Conservation (phyloP, 64 coral and sea anemone genomes). For the Hydrozoanthus tunicans region DNA sequence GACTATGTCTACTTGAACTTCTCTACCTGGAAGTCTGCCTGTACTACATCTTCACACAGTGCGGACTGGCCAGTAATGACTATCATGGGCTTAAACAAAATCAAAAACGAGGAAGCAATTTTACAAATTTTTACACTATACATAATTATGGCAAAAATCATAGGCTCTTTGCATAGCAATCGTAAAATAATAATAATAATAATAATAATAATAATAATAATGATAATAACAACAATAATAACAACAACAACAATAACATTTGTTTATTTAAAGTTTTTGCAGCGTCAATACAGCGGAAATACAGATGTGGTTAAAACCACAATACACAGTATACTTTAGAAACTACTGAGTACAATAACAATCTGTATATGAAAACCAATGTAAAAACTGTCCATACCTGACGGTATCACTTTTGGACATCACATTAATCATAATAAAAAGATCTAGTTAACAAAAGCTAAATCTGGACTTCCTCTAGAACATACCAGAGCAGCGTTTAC, state of each 20-base stretch:
- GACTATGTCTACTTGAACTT: neutral
- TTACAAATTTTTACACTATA: neutral
- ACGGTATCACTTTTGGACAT: neutral
- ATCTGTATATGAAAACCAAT: too few species aligned
- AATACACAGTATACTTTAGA: neutral
- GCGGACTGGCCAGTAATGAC: constrained; percentile 23
- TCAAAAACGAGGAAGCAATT: neutral
- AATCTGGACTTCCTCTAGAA: neutral
- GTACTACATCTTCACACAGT: neutral
- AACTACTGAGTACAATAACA: neutral
- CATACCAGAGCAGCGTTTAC: constrained; percentile 20
- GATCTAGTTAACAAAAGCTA: neutral
- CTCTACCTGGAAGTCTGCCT: constrained; percentile 45
- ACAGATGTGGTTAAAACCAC: too few species aligned
- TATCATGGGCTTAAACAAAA: neutral
- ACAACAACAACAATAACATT: too few species aligned
- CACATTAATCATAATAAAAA: neutral
- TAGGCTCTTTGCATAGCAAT: too few species aligned
- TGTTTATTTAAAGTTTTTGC: too few species aligned
- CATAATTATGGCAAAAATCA: too few species aligned
- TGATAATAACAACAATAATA: too few species aligned
- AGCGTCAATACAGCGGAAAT: too few species aligned
- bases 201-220: too few species aligned
- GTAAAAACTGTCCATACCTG: neutral
- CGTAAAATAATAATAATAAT: too few species aligned